Conservation (phyloP, 2,888 invertebrate species). For the Drosophila dives region DNA sequence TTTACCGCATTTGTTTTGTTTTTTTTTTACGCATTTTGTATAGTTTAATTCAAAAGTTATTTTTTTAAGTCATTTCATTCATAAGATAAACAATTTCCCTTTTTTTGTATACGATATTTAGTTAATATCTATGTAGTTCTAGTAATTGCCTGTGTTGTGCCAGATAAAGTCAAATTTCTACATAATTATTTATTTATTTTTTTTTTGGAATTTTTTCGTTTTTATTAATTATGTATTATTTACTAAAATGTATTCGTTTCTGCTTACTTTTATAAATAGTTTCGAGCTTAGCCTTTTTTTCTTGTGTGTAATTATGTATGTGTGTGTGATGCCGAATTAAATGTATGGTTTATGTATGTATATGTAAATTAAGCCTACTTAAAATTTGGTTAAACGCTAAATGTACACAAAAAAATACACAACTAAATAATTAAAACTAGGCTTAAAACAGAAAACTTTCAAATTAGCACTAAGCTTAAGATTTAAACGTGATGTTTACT, state of each 20-base stretch:
- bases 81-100: conserved; percentile 66
- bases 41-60: conserved; percentile 49
- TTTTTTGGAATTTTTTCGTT: conserved; percentile 64
- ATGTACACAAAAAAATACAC: conserved; percentile 73
- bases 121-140: conserved; percentile 9
- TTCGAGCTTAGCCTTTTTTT: conserved; percentile 78
- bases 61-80: conserved; percentile 65
- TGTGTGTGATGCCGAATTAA: conserved; percentile 56
- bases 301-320: conserved; percentile 36
- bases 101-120: conserved; percentile 45
- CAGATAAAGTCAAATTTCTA: conserved; percentile 58
- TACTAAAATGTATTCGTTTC: conserved; percentile 67
- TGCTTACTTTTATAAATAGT: conserved; percentile 70
- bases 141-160: conserved; percentile 33
- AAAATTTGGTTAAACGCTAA: conserved; percentile 77
- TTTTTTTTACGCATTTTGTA: conserved; percentile 29
- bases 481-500: conserved; percentile 54
- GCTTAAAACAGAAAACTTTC: conserved; percentile 56
- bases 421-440: conserved; percentile 68
- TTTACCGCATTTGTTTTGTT: conserved; percentile 20
- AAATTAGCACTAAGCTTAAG: conserved; percentile 66
- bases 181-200: conserved; percentile 22
- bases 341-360: conserved; percentile 43
- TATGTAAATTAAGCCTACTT: conserved; percentile 67
- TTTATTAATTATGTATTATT: conserved; percentile 69